Evolutionary conservation across 2,888 invertebrate genomes (phyloP), one percentile per base, ranked within the genome.

Genomic region (Aricia artaxerxes): DNA sequence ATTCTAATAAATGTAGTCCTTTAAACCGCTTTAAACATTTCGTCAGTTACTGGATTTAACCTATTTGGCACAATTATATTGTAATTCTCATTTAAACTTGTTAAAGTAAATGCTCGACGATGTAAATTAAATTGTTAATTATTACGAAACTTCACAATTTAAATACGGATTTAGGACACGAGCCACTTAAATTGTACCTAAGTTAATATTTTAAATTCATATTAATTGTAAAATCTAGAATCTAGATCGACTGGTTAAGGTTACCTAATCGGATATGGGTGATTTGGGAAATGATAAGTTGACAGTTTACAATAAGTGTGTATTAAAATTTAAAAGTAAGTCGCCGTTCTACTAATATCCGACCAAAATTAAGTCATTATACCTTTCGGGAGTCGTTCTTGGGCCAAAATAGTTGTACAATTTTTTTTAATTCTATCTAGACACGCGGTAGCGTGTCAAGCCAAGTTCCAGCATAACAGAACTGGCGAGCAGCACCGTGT

Each of bases 71-170:
- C 69, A 16, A 31, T 11, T 13, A 69, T 69, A 64, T 69, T 38
- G 35, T 69, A 16, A 35, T 38, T 16, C 31, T 31, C 11, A 31
- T 11, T 64, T 64, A 4, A 61, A 64, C 31, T 64, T 31, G 69
- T 4, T 69, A 69, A 69, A 64, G 38, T 69, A 35, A 35, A 69
- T 69, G 4, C 13, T 69, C 31, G 13, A 5, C 31, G 64, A 35
- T 69, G 38, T 69, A 69, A 69, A 35, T 64, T 64, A 64, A 64
- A 64, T 64, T 3, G 31, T 64, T 64, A 64, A 64, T 64, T 31
- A 69, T 35, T 69, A 69, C 11, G 35, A 35, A 69, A 35, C 38
- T 69, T 38, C 13, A 11, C 31, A 13, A 38, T 69, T 69, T 69
- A 69, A 69, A 69, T 69, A 35, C 13, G 69, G 35, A 69, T 69